These are phyloP conservation scores for Drosophila equinoxialis DNA, from an alignment of 1,140 invertebrate genomes.

Conservation along the genomic window DNA sequence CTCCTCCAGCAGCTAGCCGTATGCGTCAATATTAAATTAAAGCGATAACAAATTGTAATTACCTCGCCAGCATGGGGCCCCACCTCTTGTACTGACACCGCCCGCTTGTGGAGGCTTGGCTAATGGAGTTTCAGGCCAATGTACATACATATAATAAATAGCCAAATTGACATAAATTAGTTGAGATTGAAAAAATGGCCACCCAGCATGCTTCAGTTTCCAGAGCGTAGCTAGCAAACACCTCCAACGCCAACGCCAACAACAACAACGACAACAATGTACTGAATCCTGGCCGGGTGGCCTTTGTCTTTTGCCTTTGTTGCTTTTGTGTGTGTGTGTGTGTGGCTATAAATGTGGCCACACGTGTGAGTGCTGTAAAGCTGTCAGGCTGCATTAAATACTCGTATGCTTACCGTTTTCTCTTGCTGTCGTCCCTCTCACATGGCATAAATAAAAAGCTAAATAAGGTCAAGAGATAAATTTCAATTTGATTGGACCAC, in stretches of 20 bases:
- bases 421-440: slow-evolving; percentile 16
- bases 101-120: slow-evolving; percentile 27
- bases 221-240: not conserved
- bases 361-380: slow-evolving; percentile 39
- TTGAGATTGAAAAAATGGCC: slow-evolving; percentile 57
- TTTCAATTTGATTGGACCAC: slow-evolving; percentile 55
- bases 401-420: slow-evolving; percentile 39
- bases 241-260: not conserved
- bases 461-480: slow-evolving; percentile 59
- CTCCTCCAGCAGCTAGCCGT: slow-evolving; percentile 15
- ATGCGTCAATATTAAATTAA: slow-evolving; percentile 65
- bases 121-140: slow-evolving; percentile 46
- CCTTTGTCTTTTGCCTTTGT: slow-evolving; percentile 39
- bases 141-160: slow-evolving; percentile 42
- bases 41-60: slow-evolving; percentile 66
- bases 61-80: slow-evolving; percentile 45
- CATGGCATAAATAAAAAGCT: slow-evolving; percentile 48
- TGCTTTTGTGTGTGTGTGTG: not conserved
- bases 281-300: slow-evolving; percentile 32
- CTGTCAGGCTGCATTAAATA: slow-evolving; percentile 51
- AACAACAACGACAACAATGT: not conserved
- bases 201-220: slow-evolving; percentile 8
- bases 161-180: slow-evolving; percentile 65
- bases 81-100: too few species aligned
- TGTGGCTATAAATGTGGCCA: slow-evolving; percentile 44